Evolutionary conservation across 1,140 invertebrate species (phyloP).

Genomic region (Drosophila sp.): DNA sequence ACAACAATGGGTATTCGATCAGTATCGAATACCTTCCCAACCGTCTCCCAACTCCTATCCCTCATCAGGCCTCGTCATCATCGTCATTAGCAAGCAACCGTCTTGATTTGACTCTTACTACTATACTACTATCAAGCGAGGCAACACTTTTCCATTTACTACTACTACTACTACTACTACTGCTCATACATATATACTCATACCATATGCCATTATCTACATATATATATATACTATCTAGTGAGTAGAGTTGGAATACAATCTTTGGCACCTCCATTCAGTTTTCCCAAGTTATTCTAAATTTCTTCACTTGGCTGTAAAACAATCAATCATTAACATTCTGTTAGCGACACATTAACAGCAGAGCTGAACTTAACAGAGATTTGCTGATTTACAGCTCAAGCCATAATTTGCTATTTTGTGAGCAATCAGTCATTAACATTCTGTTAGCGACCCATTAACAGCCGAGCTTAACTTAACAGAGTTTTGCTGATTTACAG

Average conservation of each 20-base stretch:
- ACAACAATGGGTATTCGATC: constrained; percentile 74
- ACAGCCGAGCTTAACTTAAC: background rate
- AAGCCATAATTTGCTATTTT: background rate
- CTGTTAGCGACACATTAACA: background rate
- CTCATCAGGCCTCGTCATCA: constrained; percentile 2
- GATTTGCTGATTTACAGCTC: background rate
- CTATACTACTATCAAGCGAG: constrained; percentile 27
- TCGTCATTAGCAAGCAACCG: constrained; percentile 17
- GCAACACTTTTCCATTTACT: constrained; percentile 29
- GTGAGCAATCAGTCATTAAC: background rate
- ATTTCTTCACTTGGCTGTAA: too few species aligned
- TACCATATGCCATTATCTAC: constrained; percentile 64
- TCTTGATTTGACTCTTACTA: constrained; percentile 29
- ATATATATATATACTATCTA: constrained; percentile 35
- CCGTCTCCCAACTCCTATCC: constrained; percentile 2
- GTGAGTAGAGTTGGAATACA: constrained; percentile 14
- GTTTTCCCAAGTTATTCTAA: background rate
- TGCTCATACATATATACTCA: constrained; percentile 53
- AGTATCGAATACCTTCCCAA: constrained; percentile 58
- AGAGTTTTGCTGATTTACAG: background rate
- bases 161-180: constrained; percentile 53
- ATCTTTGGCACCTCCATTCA: background rate
- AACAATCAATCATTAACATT: background rate
- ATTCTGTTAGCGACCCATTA: background rate
- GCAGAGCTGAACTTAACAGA: background rate